These are phyloP conservation scores for Lycodopsis pacificus DNA, from an alignment of 2,797 vertebrate genomes.

Conservation along the genomic window DNA sequence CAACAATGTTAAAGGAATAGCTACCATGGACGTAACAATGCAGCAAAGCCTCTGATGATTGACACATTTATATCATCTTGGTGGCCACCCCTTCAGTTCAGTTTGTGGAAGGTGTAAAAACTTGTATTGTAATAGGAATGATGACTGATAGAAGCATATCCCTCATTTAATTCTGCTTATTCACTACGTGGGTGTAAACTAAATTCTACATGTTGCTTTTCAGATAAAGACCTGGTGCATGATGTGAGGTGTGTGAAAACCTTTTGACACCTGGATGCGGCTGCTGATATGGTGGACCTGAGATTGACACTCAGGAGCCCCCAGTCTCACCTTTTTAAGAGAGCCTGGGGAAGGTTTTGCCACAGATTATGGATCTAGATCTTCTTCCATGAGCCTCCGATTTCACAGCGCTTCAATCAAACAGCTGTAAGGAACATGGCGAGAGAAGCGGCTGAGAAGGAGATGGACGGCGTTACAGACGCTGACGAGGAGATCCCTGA, in stretches of 20 bases:
- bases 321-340: constrained; percentile 51
- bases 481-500: constrained; percentile 67
- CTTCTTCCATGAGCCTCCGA: constrained; percentile 51
- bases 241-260: constrained; percentile 46
- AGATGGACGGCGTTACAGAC: constrained; percentile 60
- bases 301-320: constrained; percentile 36
- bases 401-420: constrained; percentile 43
- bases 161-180: background rate
- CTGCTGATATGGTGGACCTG: constrained; percentile 63
- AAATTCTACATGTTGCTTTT: constrained; percentile 40
- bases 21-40: background rate
- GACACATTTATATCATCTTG: background rate
- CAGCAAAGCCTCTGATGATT: background rate
- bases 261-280: constrained; percentile 26
- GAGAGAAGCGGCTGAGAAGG: constrained; percentile 70
- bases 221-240: constrained; percentile 48
- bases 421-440: constrained; percentile 72
- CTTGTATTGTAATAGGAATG: background rate
- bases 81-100: background rate
- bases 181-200: background rate
- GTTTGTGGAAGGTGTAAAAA: background rate
- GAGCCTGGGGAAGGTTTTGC: constrained; percentile 61
- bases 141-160: background rate
- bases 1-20: background rate
- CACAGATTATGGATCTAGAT: constrained; percentile 64